These are phyloP conservation scores for Platysteira castanea DNA, from an alignment of 2,113 vertebrate species.

Conservation along the genomic window DNA sequence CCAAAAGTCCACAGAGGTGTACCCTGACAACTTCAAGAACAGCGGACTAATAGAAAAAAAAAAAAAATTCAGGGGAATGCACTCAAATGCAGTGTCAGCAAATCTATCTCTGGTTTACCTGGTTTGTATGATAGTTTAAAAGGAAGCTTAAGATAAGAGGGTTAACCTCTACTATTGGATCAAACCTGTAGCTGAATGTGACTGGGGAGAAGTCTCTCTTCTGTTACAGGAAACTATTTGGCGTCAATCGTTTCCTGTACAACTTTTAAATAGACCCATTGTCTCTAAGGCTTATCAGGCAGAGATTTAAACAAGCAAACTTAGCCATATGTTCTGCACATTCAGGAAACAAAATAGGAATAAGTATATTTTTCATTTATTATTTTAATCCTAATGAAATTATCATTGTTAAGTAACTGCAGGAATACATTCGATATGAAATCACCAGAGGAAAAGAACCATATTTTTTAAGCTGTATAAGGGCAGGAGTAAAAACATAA, in stretches of 20 bases:
- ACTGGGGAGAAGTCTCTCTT: not conserved
- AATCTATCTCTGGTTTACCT: not conserved
- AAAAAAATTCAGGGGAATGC: not conserved
- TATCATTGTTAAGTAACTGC: not conserved
- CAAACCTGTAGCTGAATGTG: not conserved
- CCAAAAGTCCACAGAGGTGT: not conserved
- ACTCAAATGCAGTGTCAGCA: not conserved
- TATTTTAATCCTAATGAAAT: not conserved
- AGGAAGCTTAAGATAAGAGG: not conserved
- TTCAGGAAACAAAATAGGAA: not conserved
- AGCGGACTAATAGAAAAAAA: not conserved
- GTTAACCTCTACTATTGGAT: not conserved
- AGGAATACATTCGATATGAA: not conserved
- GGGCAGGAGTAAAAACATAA: not conserved
- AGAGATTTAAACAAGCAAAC: not conserved
- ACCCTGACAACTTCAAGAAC: not conserved
- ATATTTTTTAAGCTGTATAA: not conserved
- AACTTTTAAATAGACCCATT: not conserved
- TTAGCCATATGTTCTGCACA: not conserved
- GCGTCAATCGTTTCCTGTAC: slow-evolving; percentile 4
- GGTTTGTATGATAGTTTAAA: not conserved
- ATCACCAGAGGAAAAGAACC: not conserved
- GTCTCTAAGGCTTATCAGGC: not conserved
- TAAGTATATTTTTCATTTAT: not conserved
- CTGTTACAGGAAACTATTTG: slow-evolving; percentile 10